phyloP scores from a whole-genome alignment of 2,888 invertebrate species.

The Pantelozetes paolii region DNA sequence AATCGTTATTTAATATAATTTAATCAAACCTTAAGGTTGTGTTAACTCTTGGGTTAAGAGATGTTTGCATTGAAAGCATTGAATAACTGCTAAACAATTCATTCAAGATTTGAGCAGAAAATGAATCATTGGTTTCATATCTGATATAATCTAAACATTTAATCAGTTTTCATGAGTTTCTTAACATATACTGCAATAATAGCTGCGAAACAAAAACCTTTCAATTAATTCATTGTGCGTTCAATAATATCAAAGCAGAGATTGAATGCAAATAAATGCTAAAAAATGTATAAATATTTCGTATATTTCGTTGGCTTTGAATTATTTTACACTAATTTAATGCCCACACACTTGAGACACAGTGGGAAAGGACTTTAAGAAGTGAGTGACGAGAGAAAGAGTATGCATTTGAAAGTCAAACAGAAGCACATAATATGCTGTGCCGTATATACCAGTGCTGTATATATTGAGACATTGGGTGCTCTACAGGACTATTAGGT shows the following conservation, averaged over 20 bases:
- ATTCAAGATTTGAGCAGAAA: background rate
- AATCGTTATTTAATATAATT: background rate
- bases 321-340: slow-evolving; percentile 2
- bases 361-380: background rate
- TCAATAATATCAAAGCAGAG: slow-evolving; percentile 18
- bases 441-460: background rate
- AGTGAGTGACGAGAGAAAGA: background rate
- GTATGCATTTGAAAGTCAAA: background rate
- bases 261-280: background rate
- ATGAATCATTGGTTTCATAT: slow-evolving; percentile 8
- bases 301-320: background rate
- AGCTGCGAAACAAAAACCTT: background rate
- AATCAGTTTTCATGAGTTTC: background rate
- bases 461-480: background rate
- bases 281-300: slow-evolving; percentile 14
- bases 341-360: slow-evolving; percentile 8
- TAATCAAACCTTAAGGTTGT: slow-evolving; percentile 4
- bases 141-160: background rate
- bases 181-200: background rate
- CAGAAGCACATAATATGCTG: background rate
- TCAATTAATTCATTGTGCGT: slow-evolving; percentile 14
- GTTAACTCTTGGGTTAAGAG: no score
- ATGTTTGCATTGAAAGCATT: background rate
- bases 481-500: slow-evolving; percentile 2
- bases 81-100: background rate